Base-by-base conservation (phyloP, 1,140 invertebrate species). In the Eubasilissa regina region DNA sequence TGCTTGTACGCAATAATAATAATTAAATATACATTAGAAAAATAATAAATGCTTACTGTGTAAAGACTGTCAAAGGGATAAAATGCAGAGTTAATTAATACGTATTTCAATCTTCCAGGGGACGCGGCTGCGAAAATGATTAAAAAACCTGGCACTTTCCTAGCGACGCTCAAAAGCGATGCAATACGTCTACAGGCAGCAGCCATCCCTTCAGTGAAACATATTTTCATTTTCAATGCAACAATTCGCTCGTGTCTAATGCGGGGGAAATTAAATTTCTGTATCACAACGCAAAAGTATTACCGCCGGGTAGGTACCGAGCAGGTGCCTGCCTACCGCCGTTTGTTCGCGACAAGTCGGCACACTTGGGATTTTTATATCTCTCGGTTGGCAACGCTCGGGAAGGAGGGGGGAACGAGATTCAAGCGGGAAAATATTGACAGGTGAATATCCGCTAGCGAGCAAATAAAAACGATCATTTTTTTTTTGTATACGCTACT, bases 191-290 rank as follows among this genome's bases (percentile, higher is more conserved):
- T 25, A 55, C 68, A 73, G 11, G 12, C 17, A 35, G 15, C 21
- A 68, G 17, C 44, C 64, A 53, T 45, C 55, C 17, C 43, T 60
- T 51, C 68, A 76, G 68, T 35, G 58, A 60, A 78, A 80, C 75
- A 80, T 80, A 82, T 80, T 82, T 80, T 80, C 72, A 80, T 78
- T 82, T 75, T 82, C 68, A 82, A 82, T 82, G 81, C 78, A 74
- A 72, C 78, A 80, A 82, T 80, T 80, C 70, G 76, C 64, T 82
- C 78, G 81, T 82, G 72, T 58, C 75, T 82, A 82, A 82, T 82
- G 56, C 81, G 79, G 47, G 81, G 81, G 81, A 82, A 82, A 82
- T 82, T 82, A 82, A 82, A 82, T 82, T 82, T 78, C 81, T 51
- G 72, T 82, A 79, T 82, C 79, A 70, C 72, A 51, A 80, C 60